Percentiles rank a stretch among this genome's conserved stretches.
phyloP scores from a whole-genome alignment of 2,888 invertebrate genomes.

The Cephus spinipes region DNA sequence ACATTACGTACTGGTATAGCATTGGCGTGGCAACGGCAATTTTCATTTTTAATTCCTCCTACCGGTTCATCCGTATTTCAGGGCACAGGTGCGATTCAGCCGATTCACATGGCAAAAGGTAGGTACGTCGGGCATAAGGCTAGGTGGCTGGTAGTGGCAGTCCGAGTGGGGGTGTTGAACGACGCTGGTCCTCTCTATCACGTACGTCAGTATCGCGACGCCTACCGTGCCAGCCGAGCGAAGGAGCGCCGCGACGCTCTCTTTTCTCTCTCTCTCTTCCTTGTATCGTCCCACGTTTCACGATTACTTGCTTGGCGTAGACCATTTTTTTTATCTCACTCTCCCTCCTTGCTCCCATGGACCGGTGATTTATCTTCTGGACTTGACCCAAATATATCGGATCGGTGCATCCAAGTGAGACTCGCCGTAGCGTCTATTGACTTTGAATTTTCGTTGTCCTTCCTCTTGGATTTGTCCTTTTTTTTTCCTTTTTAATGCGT shows the following conservation, averaged over 20 bases:
- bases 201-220: constrained; percentile 39
- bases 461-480: background rate
- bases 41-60: background rate
- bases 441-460: background rate
- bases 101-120: background rate
- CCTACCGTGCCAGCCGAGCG: constrained; percentile 26
- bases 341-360: background rate
- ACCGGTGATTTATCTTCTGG: background rate
- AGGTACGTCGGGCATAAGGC: background rate
- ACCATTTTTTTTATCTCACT: constrained; percentile 20
- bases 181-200: background rate
- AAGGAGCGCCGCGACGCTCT: constrained; percentile 29
- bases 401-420: background rate
- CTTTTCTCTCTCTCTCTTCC: constrained; percentile 1
- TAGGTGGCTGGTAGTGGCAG: background rate
- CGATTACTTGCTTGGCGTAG: constrained; percentile 5
- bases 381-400: background rate
- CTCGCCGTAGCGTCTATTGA: background rate
- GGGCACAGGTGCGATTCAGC: background rate
- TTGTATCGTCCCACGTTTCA: background rate
- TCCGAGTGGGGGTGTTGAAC: background rate
- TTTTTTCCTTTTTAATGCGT: background rate
- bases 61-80: background rate
- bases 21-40: background rate
- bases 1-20: background rate